phyloP scores from a whole-genome alignment of 2,888 invertebrate species.

The Acrocyrtus sp. region DNA sequence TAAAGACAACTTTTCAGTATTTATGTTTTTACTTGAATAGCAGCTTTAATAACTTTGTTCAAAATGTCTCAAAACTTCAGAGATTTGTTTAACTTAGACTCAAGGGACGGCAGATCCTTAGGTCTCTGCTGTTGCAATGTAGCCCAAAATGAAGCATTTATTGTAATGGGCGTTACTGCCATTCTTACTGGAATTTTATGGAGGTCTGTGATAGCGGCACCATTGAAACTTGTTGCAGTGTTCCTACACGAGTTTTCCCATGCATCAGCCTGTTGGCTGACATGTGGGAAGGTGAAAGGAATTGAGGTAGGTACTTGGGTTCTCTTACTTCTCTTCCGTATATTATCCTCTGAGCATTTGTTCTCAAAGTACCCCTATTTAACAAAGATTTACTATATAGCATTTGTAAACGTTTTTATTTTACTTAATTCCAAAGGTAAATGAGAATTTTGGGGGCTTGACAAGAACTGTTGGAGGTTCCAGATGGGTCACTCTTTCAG shows the following conservation, averaged over 20 bases:
- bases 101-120: background rate
- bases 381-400: background rate
- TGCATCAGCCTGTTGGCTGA: conserved; percentile 57
- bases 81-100: background rate
- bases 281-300: conserved; percentile 55
- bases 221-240: conserved; percentile 56
- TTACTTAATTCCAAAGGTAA: conserved; percentile 30
- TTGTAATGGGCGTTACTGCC: conserved; percentile 54
- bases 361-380: no score
- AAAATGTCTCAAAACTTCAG: background rate
- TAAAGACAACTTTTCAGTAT: no score
- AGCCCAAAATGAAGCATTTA: conserved; percentile 54
- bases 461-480: conserved; percentile 52
- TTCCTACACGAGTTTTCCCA: conserved; percentile 59
- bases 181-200: conserved; percentile 54
- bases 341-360: background rate
- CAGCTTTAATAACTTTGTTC: no score
- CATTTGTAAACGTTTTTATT: conserved; percentile 1
- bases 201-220: conserved; percentile 49
- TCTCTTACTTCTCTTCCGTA: background rate
- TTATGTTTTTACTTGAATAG: background rate
- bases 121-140: conserved; percentile 57
- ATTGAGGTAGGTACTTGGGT: conserved; percentile 39
- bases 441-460: conserved; percentile 55
- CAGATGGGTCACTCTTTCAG: conserved; percentile 54